phyloP scores from a whole-genome alignment of 2,888 invertebrate species.

The Rhopalosiphum nymphaeae region DNA sequence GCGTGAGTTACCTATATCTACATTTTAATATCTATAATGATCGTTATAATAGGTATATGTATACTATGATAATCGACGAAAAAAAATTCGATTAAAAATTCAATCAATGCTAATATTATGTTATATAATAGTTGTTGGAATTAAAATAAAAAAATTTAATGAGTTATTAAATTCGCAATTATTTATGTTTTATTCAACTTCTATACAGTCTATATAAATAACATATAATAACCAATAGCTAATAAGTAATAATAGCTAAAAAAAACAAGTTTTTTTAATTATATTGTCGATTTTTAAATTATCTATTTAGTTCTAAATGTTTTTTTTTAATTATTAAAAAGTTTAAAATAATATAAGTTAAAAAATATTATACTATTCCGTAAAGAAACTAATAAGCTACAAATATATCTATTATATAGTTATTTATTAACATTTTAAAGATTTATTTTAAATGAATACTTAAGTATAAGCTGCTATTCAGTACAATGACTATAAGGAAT shows the following conservation, averaged over 20 bases:
- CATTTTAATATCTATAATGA: background rate
- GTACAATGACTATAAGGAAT: background rate
- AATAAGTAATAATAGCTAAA: background rate
- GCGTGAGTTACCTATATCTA: background rate
- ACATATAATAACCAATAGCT: background rate
- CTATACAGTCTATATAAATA: background rate
- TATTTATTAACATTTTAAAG: background rate
- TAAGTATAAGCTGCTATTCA: background rate
- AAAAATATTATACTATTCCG: background rate
- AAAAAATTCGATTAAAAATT: conserved; percentile 7
- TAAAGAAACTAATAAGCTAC: background rate
- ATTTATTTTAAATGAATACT: background rate
- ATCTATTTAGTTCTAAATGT: background rate
- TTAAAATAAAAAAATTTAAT: background rate
- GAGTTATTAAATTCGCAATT: background rate
- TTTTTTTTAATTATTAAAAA: background rate
- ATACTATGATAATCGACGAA: background rate
- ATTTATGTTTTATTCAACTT: background rate
- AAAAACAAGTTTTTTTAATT: background rate
- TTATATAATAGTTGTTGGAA: background rate
- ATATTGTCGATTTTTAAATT: background rate
- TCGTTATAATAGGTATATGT: background rate
- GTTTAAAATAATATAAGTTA: background rate
- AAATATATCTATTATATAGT: background rate
- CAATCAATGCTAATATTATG: background rate